Percentiles rank a stretch among this genome's conserved stretches.
phyloP scores from a whole-genome alignment of 2,797 vertebrate genomes.

The Trematomus bernacchii region DNA sequence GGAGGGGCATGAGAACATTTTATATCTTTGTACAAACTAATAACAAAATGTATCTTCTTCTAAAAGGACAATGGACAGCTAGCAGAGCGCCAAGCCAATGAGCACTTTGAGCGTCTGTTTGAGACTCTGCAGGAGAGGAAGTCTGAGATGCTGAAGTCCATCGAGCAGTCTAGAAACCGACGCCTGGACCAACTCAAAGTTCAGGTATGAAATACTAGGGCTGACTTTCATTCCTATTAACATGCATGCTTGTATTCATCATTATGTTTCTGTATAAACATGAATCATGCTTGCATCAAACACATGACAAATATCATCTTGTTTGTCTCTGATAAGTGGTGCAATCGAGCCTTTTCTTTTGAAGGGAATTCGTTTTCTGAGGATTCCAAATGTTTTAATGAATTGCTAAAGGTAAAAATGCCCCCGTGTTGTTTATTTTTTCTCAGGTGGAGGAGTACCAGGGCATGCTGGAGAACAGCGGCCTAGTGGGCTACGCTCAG shows the following conservation, averaged over 20 bases:
- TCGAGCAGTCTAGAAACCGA: slow-evolving; percentile 88
- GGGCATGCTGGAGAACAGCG: slow-evolving; percentile 97
- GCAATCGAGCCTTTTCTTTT: background rate
- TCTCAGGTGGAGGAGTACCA: slow-evolving; percentile 92
- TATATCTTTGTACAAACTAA: background rate
- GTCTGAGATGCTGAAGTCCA: slow-evolving; percentile 89
- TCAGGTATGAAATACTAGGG: slow-evolving; percentile 80
- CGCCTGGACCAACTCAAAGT: slow-evolving; percentile 88
- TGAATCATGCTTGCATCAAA: background rate
- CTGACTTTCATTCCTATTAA: background rate
- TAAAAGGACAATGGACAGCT: slow-evolving; percentile 89
- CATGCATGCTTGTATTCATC: background rate
- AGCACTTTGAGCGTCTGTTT: slow-evolving; percentile 92
- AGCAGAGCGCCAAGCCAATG: slow-evolving; percentile 88
- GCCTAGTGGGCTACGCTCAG: slow-evolving; percentile 97
- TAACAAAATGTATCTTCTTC: background rate
- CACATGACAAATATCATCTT: background rate
- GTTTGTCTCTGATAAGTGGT: background rate
- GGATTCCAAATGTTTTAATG: background rate
- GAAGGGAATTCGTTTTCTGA: background rate
- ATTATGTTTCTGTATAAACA: background rate
- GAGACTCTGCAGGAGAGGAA: slow-evolving; percentile 92
- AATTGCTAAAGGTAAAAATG: background rate
- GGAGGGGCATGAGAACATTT: background rate
- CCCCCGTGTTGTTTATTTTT: background rate